phyloP scores from a whole-genome alignment of 2,113 vertebrate species.

The Sardina pilchardus region DNA sequence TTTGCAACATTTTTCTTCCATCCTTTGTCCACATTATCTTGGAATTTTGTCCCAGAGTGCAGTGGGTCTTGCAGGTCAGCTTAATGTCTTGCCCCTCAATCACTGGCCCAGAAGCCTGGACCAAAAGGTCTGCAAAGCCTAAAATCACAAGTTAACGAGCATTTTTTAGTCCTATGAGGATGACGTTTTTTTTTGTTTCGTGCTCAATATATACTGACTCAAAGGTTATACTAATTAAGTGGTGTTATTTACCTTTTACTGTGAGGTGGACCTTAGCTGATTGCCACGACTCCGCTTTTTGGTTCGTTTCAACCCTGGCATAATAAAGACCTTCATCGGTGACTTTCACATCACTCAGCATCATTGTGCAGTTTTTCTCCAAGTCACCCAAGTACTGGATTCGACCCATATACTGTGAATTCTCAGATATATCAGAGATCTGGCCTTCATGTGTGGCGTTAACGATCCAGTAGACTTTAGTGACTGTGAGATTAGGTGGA shows the following conservation, averaged over 20 bases:
- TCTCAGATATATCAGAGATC: not conserved
- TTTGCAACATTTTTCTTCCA: not conserved
- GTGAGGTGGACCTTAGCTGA: not conserved
- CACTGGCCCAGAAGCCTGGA: not conserved
- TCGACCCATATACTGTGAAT: not conserved
- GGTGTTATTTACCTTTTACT: not conserved
- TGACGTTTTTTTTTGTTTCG: not conserved
- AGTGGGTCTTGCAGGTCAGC: not conserved
- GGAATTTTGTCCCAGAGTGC: not conserved
- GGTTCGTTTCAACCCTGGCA: not conserved
- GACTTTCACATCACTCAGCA: not conserved
- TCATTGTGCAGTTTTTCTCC: not conserved
- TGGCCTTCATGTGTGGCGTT: not conserved
- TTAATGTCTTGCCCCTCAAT: not conserved
- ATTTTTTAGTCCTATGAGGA: too few relatives aligned
- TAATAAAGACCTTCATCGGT: not conserved
- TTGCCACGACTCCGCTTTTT: not conserved
- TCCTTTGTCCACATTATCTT: not conserved
- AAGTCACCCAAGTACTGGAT: not conserved
- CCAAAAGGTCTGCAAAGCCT: not conserved
- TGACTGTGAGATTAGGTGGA: not conserved
- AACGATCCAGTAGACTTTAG: slow-evolving; percentile 18
- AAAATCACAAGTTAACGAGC: too few relatives aligned
- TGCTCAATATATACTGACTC: too few relatives aligned
- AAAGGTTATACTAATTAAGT: too few relatives aligned